These are phyloP conservation scores for Deroplatys truncata DNA, from an alignment of 2,888 invertebrate genomes.

Conservation along the genomic window DNA sequence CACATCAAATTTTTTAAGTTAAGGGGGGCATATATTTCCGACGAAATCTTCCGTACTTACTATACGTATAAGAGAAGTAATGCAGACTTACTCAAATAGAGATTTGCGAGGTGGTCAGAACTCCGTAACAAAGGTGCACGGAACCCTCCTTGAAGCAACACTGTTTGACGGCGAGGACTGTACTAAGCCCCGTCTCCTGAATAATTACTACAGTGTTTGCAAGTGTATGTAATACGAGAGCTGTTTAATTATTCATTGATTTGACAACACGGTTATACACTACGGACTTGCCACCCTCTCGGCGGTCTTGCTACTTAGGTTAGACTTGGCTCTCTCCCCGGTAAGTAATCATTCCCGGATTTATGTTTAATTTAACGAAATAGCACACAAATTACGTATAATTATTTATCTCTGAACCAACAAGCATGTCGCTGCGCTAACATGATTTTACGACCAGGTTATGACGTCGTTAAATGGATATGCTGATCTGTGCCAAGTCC, in stretches of 20 bases:
- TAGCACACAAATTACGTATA: background rate
- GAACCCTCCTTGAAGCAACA: no score
- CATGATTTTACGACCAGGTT: background rate
- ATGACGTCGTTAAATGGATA: background rate
- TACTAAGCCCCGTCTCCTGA: background rate
- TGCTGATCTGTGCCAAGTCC: background rate
- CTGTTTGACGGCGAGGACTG: background rate
- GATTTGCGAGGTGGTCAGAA: no score
- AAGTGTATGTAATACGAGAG: background rate
- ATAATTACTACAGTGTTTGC: background rate
- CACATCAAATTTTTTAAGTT: no score
- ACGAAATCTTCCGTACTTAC: no score
- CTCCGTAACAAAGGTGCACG: no score
- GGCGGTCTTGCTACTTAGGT: background rate
- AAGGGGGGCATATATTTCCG: no score
- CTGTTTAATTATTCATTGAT: slow-evolving; percentile 14
- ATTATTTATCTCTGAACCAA: background rate
- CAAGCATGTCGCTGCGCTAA: background rate
- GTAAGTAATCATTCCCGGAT: background rate
- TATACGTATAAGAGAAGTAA: no score
- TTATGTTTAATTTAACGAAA: background rate
- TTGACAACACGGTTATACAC: slow-evolving; percentile 13
- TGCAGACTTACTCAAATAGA: no score
- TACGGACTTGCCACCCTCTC: background rate
- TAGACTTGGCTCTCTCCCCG: background rate